phyloP scores from a whole-genome alignment of 2,888 invertebrate species.

The Digitonthophagus gazella region DNA sequence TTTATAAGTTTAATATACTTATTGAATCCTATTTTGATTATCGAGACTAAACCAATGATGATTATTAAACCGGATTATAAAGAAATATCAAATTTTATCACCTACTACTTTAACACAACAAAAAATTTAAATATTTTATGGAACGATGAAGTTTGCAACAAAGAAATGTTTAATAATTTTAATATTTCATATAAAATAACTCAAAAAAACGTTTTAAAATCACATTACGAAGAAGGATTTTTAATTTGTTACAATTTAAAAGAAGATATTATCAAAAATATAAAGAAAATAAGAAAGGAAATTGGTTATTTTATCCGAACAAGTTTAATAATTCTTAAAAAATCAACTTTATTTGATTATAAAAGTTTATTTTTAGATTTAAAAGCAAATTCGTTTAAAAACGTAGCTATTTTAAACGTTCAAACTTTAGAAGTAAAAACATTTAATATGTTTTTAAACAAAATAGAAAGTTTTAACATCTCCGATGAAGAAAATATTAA shows the following conservation, averaged over 20 bases:
- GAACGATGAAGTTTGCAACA: not conserved
- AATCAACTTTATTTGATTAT: not conserved
- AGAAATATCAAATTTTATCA: not conserved
- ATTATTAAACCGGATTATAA: not conserved
- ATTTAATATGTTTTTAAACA: slow-evolving; percentile 27
- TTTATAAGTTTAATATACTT: not conserved
- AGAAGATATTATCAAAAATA: not conserved
- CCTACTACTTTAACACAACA: not conserved
- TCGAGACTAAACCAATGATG: not conserved
- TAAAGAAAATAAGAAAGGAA: slow-evolving; percentile 1
- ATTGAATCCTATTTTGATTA: not conserved
- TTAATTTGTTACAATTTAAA: not conserved
- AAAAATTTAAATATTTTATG: not conserved
- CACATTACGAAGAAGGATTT: slow-evolving; percentile 2
- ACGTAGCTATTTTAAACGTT: slow-evolving; percentile 19
- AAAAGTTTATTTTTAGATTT: slow-evolving; percentile 14
- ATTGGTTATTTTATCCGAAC: not conserved
- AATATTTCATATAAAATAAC: not conserved
- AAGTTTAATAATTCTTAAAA: not conserved
- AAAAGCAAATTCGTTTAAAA: slow-evolving; percentile 21
- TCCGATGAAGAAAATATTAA: slow-evolving; percentile 14
- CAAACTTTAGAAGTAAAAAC: slow-evolving; percentile 8
- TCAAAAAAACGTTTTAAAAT: not conserved
- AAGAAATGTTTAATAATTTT: not conserved
- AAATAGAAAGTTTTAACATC: slow-evolving; percentile 1